A percentile compares a stretch with the other conserved stretches of the same genome.
Evolutionary conservation across 1,140 invertebrate species (phyloP).

Genomic region (Drosophila nikananu): DNA sequence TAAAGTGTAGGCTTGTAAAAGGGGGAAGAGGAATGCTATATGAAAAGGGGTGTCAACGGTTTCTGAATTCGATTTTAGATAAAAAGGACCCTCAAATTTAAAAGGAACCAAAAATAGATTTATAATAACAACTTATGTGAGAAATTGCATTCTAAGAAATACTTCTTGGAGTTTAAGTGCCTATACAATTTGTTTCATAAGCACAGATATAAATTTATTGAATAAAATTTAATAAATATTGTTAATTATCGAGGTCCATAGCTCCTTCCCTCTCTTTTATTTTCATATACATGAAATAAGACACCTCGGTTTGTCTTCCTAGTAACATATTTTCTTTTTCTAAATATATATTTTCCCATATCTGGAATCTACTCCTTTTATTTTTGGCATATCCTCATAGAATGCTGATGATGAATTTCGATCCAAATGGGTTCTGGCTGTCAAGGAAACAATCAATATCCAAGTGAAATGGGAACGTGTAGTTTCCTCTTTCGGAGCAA

Average conservation of each 20-base stretch:
- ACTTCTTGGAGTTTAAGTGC: too few species aligned
- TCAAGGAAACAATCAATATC: constrained; percentile 23
- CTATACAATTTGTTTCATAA: background rate
- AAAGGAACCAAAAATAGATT: too few species aligned
- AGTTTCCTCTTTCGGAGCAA: constrained; percentile 16
- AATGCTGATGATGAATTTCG: constrained; percentile 13
- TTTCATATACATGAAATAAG: background rate
- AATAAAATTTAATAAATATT: background rate
- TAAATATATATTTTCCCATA: background rate
- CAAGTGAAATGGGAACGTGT: constrained; percentile 14
- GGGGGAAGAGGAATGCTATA: constrained; percentile 12
- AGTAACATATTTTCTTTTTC: background rate
- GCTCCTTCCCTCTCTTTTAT: background rate
- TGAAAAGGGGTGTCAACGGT: too few species aligned
- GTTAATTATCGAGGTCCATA: too few species aligned
- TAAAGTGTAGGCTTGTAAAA: constrained; percentile 58
- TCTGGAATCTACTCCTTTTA: background rate
- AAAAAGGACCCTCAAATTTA: background rate
- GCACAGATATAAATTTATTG: background rate
- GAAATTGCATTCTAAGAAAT: background rate
- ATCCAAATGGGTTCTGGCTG: constrained; percentile 26
- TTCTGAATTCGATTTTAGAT: background rate
- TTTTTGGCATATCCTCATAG: constrained; percentile 1
- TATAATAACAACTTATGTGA: background rate
- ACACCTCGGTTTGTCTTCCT: too few species aligned